Percentiles rank a stretch among this genome's conserved stretches.
Evolutionary conservation across 2,797 vertebrate genomes (phyloP).

Genomic region (Carcharodon carcharias): DNA sequence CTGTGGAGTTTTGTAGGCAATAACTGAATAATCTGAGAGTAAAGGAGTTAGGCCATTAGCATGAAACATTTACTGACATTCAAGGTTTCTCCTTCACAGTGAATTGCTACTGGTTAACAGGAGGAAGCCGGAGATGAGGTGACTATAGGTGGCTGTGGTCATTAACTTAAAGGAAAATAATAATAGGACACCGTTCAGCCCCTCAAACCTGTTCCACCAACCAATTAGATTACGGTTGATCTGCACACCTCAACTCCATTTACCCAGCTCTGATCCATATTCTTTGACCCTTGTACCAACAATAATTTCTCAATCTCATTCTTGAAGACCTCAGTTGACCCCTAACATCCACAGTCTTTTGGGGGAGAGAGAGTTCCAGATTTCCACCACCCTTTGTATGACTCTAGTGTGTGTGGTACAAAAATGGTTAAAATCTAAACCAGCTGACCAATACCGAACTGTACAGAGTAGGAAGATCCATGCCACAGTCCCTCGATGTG

Average conservation of each 20-base stretch:
- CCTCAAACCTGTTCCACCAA: background rate
- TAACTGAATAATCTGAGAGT: background rate
- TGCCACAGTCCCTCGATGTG: background rate
- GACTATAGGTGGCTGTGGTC: background rate
- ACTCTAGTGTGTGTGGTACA: background rate
- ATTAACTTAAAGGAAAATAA: background rate
- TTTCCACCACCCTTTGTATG: background rate
- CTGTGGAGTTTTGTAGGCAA: background rate
- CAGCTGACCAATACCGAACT: background rate
- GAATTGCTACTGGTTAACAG: background rate
- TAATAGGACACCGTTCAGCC: background rate
- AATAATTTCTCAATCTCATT: background rate
- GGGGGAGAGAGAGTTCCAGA: background rate
- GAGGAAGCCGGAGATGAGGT: background rate
- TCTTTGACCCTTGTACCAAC: background rate
- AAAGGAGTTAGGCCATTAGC: no score
- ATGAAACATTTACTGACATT: background rate
- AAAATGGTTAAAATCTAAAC: background rate
- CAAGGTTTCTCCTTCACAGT: background rate
- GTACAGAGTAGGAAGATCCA: background rate
- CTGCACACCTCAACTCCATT: background rate
- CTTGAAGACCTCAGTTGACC: background rate
- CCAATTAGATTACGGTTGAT: background rate
- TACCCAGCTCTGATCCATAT: background rate
- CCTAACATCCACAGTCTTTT: background rate